Conservation (phyloP, 2,888 invertebrate species). For the Cremastinae sp. region DNA sequence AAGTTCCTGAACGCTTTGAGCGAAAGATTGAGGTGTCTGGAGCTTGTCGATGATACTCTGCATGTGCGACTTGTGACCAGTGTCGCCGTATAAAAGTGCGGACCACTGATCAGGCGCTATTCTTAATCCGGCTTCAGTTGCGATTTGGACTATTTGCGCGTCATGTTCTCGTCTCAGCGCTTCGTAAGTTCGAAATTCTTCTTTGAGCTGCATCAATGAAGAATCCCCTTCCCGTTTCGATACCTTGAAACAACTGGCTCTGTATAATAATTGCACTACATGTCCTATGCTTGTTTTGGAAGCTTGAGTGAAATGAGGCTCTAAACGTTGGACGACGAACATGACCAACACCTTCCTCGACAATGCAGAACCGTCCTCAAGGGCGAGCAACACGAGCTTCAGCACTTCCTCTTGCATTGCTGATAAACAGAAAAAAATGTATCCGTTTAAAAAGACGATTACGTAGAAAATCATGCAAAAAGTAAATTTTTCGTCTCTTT, state of each 20-base stretch:
- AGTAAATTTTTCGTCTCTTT: constrained; percentile 20
- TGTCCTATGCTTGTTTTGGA: constrained; percentile 99
- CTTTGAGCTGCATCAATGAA: constrained; percentile 98
- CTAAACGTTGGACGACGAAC: constrained; percentile 98
- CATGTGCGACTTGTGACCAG: constrained; percentile 98
- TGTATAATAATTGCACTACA: constrained; percentile 97
- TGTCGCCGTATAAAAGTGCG: constrained; percentile 96
- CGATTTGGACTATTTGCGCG: constrained; percentile 99
- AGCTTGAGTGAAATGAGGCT: constrained; percentile 97
- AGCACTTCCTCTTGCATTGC: constrained; percentile 99
- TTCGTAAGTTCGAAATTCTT: constrained; percentile 97
- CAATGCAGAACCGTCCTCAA: constrained; percentile 97
- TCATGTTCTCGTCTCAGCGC: constrained; percentile 96
- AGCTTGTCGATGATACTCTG: constrained; percentile 95
- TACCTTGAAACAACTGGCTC: constrained; percentile 99
- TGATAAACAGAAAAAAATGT: constrained; percentile 64
- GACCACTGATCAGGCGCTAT: constrained; percentile 99
- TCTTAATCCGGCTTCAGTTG: constrained; percentile 96
- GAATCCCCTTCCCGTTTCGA: constrained; percentile 98
- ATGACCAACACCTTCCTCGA: constrained; percentile 97
- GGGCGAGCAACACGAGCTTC: constrained; percentile 93
- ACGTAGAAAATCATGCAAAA: too few species aligned
- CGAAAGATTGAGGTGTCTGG: constrained; percentile 96
- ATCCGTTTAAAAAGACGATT: background rate
- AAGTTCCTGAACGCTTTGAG: constrained; percentile 94